Evolutionary conservation across 2,888 invertebrate species (phyloP).

Genomic region (Volucella inflata): DNA sequence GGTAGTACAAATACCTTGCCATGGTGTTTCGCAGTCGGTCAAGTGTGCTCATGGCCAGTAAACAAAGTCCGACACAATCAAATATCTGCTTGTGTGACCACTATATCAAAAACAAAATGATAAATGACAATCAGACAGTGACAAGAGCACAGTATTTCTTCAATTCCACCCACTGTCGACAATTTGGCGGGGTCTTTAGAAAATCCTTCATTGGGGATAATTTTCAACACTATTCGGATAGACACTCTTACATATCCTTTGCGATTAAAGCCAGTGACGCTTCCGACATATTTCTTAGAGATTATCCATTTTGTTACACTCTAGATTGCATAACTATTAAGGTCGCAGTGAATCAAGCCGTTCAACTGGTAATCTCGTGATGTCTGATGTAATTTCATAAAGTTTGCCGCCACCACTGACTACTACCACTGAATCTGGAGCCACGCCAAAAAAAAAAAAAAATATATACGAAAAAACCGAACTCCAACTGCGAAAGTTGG

Average conservation of each 20-base stretch:
- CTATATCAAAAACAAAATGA: slow-evolving; percentile 7
- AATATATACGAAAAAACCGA: slow-evolving; percentile 22
- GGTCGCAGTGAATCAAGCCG: slow-evolving; percentile 32
- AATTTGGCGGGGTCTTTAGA: background rate
- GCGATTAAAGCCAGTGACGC: slow-evolving; percentile 10
- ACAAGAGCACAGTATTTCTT: slow-evolving; percentile 14
- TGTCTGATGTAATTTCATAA: slow-evolving; percentile 56
- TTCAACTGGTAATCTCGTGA: slow-evolving; percentile 33
- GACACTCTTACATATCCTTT: background rate
- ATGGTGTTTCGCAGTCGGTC: slow-evolving; percentile 49
- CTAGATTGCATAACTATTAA: slow-evolving; percentile 43
- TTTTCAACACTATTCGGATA: slow-evolving; percentile 27
- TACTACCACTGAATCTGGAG: slow-evolving; percentile 10
- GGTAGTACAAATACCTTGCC: slow-evolving; percentile 9
- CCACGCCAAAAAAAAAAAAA: slow-evolving; percentile 9
- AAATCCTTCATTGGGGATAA: slow-evolving; percentile 47
- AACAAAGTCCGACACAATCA: slow-evolving; percentile 26
- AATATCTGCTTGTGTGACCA: background rate
- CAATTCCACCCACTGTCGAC: background rate
- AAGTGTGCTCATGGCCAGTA: slow-evolving; percentile 52
- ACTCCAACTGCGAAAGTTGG: slow-evolving; percentile 36
- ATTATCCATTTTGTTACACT: slow-evolving; percentile 49
- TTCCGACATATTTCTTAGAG: slow-evolving; percentile 20
- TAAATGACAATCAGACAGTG: slow-evolving; percentile 28
- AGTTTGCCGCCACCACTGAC: slow-evolving; percentile 11